Evolutionary conservation across 2,113 vertebrate species (phyloP).

Genomic region (Orycteropus afer): DNA sequence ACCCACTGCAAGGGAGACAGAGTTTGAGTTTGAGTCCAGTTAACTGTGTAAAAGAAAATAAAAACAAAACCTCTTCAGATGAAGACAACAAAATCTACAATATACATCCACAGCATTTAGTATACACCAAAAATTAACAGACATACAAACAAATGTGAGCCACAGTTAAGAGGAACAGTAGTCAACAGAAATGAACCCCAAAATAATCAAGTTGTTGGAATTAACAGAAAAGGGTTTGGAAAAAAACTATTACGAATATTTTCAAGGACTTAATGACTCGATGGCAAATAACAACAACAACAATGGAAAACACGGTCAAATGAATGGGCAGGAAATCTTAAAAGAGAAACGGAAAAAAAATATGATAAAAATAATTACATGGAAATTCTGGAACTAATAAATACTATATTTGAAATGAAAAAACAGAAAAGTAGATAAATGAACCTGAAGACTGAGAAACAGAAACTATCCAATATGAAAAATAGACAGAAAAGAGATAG

Average conservation of each 20-base stretch:
- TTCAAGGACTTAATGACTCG: slow-evolving; percentile 1
- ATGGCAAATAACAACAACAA: too few relatives aligned
- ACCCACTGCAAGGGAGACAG: background rate
- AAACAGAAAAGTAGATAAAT: background rate
- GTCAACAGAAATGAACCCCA: background rate
- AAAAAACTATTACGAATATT: background rate
- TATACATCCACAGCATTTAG: background rate
- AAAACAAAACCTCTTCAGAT: background rate
- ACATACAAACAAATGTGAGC: background rate
- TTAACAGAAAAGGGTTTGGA: background rate
- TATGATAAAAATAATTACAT: background rate
- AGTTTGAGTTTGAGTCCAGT: background rate
- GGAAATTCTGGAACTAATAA: background rate
- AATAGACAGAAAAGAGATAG: background rate
- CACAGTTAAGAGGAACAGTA: background rate
- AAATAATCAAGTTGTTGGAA: background rate
- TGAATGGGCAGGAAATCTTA: background rate
- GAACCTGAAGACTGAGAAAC: background rate
- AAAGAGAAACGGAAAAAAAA: background rate
- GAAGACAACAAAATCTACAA: background rate
- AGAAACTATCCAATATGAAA: background rate
- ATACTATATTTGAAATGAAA: background rate
- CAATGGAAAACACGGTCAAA: background rate
- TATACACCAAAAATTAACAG: background rate
- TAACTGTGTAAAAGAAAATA: background rate